Evolutionary conservation across 2,888 invertebrate species (phyloP), one percentile per base, ranked within the genome.

Genomic region (Salpingus planirostris): DNA sequence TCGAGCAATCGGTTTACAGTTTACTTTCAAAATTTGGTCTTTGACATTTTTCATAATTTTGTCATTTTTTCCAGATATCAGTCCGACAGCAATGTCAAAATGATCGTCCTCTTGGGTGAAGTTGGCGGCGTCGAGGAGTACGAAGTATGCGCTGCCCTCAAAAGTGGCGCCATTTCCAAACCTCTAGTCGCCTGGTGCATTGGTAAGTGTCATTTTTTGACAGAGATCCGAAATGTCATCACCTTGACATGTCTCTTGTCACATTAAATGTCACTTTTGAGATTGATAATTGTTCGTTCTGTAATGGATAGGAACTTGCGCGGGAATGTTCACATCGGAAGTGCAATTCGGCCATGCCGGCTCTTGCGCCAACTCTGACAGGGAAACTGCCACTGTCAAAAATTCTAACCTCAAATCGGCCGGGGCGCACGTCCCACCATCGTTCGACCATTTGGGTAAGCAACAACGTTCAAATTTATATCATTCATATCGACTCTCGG

Each of bases 61-160:
- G n/a, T n/a, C n/a, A n/a, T n/a, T n/a, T n/a, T n/a, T n/a, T 31
- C 2, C 32, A 49, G 50, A 15, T 85, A 79, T 59, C 83, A 86
- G 62, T 72, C 74, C 0, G 82, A 85, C 54, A 79, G 80, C 0
- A 78, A 83, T 47, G 85, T 92, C 2, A 97, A 97, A 62, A 83
- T 99, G 78, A 80, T 98, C 47, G 88, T 98, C 0, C 69, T 98
- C 0, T 69, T 99, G 21, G 98, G 98, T 0, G 98, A 96, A 66
- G 96, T 98, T n/a, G 98, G 98, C 3, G 98, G 98, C 1, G 79
- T 84, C 1, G 97, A 98, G 64, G 98, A 99, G 59, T 98, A 98
- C 66, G 88, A 91, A 60, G 92, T 98, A 2, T 92, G 92, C 49
- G 71, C 80, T 5, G 93, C 95, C 1, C 71, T 98, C 11, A 74